Base-by-base conservation (phyloP, 2,888 invertebrate species). In the Platycheirus albimanus region DNA sequence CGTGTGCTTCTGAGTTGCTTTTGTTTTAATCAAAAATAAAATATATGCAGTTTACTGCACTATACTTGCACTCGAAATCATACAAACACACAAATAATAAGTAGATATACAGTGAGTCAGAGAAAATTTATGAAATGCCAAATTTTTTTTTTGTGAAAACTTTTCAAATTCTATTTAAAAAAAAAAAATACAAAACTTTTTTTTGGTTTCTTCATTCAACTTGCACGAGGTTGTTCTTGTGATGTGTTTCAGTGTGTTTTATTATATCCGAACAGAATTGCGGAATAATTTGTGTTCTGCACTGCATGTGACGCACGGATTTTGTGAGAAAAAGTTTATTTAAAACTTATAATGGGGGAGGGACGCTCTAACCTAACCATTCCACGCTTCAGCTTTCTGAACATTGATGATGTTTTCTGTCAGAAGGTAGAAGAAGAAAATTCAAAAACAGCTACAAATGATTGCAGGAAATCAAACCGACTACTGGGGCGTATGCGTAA, bases 21-120 rank as follows among this genome's bases (percentile, higher is more conserved):
- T 76, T 71, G 70, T 70, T 76, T 76, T 81, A 66, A 81, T 71
- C 76, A 71, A 81, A 77, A 81, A 71, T 2, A 47, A 33, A 71
- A 71, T 66, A 45, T 66, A 47, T 76, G 71, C 76, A 76, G 70
- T 81, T 76, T 70, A 76, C 58, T 76, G 76, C 52, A 76, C 76
- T 45, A 33, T 24, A 64, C 30, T 49, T 66, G 17, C 41, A 15
- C 28, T 20, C 19, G 17, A 13, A 28, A 13, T 20, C 2, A 28
- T 33, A 30, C 17, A 45, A 11, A 49, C 36, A 49, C 10, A 24
- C 15, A 19, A 19, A 10, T 24, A 0, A 0, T 10, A 38, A 33
- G 11, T 13, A 56, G 3, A 30, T 33, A 6, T 19, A 45, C 20
- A 58, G 24, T 43, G 61, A 45, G 17, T 33, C 45, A 41, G n/a